Base-by-base conservation (phyloP, 2,797 vertebrate genomes). In the Sebastolobus alascanus region DNA sequence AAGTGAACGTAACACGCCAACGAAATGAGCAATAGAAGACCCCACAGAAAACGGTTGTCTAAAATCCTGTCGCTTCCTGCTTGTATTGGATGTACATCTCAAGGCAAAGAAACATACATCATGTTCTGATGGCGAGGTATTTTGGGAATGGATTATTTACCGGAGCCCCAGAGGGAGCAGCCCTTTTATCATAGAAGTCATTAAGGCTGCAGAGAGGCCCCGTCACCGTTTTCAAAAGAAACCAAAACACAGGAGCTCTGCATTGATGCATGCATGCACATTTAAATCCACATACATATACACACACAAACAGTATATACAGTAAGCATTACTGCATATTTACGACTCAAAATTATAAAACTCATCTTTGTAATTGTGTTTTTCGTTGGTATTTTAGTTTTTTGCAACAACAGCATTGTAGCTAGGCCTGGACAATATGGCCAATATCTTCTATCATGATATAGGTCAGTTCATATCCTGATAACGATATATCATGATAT, bases 171-270 rank as follows among this genome's bases (percentile, higher is more conserved):
- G 69, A 86, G 87, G 87, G 90, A 91, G 81, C 60, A 71, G 71
- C 74, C 81, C 75, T 83, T 93, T 93, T 89, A 92, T 94, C 89
- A 85, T 40, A 73, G 58, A 65, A 80, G 83, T 86, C 85, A 88
- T 85, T 90, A 88, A 92, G 89, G 83, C 73, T 81, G 68, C 87
- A 84, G 68, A 60, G 76, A 83, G 82, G 84, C 77, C 79, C 77
- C 78, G 77, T 83, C 70, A 80, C 80, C 77, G 88, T 63, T 90
- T 87, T 81, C 43, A 87, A 79, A 78, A 77, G 68, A 85, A 85
- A 83, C 59, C 68, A 87, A 86, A 86, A 85, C 76, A 89, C 59
- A 73, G 68, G 25, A 83, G 73, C 29, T 54, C 70, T 59, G 68
- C 77, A 73, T 85, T 84, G 38, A 73, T 54, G 38, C 78, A 68